Evolutionary conservation across 2,797 vertebrate genomes (phyloP).

Genomic region (Anomalospiza imberbis): DNA sequence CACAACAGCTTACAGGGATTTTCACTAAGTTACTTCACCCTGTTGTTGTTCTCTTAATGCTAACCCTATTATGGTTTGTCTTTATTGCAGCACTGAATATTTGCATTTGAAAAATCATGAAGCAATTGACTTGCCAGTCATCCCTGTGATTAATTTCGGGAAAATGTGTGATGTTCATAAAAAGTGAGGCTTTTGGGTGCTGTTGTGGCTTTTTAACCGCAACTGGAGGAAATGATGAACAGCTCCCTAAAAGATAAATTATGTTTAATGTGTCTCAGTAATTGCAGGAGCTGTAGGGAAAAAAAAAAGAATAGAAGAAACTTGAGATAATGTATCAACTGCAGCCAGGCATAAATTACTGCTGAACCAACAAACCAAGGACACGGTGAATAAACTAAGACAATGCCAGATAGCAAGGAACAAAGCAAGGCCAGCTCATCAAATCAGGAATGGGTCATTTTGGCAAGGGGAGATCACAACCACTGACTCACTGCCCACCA

Average conservation of each 20-base stretch:
- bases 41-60: background rate
- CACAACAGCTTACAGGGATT: background rate
- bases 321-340: background rate
- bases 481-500: rapidly evolving
- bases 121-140: background rate
- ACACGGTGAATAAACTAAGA: background rate
- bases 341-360: background rate
- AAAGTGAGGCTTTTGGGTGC: background rate
- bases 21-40: background rate
- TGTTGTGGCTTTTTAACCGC: background rate
- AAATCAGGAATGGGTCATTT: background rate
- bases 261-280: background rate
- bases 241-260: background rate
- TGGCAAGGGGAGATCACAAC: background rate
- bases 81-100: background rate
- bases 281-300: background rate
- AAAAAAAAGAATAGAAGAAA: background rate
- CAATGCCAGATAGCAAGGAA: background rate
- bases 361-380: background rate
- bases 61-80: background rate
- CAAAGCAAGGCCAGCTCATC: background rate
- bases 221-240: background rate
- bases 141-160: background rate
- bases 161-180: background rate
- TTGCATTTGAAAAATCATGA: background rate